phyloP scores from a whole-genome alignment of 2,888 invertebrate genomes.

The Agrotis exclamationis region DNA sequence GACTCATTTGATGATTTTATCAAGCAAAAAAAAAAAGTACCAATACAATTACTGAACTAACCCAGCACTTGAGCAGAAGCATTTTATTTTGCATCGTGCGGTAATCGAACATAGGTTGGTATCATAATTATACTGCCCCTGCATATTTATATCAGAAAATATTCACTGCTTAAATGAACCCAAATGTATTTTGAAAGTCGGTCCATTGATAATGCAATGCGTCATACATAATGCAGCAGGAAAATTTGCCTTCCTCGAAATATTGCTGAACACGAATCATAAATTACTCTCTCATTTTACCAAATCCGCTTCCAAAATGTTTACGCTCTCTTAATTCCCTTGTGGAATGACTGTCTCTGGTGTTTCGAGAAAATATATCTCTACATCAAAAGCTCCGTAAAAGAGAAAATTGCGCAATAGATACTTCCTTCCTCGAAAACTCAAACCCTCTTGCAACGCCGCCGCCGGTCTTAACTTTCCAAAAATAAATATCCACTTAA shows the following conservation, averaged over 20 bases:
- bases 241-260: conserved; percentile 13
- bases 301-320: conserved; percentile 29
- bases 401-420: conserved; percentile 7
- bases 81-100: too few relatives aligned
- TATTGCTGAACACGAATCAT: conserved; percentile 21
- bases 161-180: neutral
- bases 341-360: conserved; percentile 10
- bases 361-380: conserved; percentile 24
- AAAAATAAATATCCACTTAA: conserved; percentile 32
- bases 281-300: conserved; percentile 32
- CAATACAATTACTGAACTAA: too few relatives aligned
- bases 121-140: too few relatives aligned
- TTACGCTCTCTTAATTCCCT: conserved; percentile 30
- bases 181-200: neutral
- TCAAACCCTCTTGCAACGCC: neutral
- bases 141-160: neutral
- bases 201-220: conserved; percentile 8
- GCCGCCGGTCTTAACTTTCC: conserved; percentile 8
- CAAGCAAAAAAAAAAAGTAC: too few relatives aligned
- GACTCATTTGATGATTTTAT: too few relatives aligned
- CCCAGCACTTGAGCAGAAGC: too few relatives aligned
- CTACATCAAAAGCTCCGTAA: conserved; percentile 14
- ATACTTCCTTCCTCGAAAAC: conserved; percentile 11
- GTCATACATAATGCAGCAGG: conserved; percentile 29
- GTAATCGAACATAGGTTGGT: neutral